Percentiles rank a stretch among this genome's conserved stretches.
phyloP scores from a whole-genome alignment of 2,888 invertebrate genomes.

The Mythimna loreyi region DNA sequence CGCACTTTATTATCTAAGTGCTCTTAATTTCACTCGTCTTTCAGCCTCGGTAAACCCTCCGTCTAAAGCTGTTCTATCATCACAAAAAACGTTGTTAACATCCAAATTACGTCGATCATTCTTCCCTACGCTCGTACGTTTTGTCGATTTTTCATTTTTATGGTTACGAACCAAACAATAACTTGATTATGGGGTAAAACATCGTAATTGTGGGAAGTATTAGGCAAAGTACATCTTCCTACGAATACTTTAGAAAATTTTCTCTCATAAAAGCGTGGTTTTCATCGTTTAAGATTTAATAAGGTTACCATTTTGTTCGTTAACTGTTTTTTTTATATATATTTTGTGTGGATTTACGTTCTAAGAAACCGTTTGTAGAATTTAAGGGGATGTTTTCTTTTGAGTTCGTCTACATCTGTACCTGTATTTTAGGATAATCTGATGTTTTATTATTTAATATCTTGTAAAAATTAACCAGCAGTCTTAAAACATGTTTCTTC shows the following conservation, averaged over 20 bases:
- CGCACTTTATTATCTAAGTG: slow-evolving; percentile 24
- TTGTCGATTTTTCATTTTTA: slow-evolving; percentile 55
- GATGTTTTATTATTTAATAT: not conserved
- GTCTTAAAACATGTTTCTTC: not conserved
- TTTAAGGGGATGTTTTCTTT: not conserved
- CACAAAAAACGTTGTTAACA: slow-evolving; percentile 50
- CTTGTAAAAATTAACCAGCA: not conserved
- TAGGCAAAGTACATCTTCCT: slow-evolving; percentile 33
- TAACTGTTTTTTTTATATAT: slow-evolving; percentile 12
- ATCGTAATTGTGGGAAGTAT: slow-evolving; percentile 49
- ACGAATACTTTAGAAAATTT: slow-evolving; percentile 39
- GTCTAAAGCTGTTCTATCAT: slow-evolving; percentile 43
- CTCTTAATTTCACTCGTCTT: slow-evolving; percentile 22
- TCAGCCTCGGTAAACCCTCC: slow-evolving; percentile 28
- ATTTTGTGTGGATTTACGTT: slow-evolving; percentile 10
- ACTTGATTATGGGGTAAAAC: slow-evolving; percentile 58
- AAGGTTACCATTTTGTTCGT: slow-evolving; percentile 47
- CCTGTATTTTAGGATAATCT: not conserved
- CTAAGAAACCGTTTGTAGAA: slow-evolving; percentile 4
- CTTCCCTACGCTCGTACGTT: slow-evolving; percentile 25
- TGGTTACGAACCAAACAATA: slow-evolving; percentile 51
- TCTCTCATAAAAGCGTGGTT: slow-evolving; percentile 46
- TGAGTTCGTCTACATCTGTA: not conserved
- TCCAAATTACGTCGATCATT: slow-evolving; percentile 46
- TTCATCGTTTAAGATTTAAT: slow-evolving; percentile 55